These are phyloP conservation scores for Parambassis ranga DNA, from an alignment of 2,797 vertebrate genomes.

Conservation along the genomic window DNA sequence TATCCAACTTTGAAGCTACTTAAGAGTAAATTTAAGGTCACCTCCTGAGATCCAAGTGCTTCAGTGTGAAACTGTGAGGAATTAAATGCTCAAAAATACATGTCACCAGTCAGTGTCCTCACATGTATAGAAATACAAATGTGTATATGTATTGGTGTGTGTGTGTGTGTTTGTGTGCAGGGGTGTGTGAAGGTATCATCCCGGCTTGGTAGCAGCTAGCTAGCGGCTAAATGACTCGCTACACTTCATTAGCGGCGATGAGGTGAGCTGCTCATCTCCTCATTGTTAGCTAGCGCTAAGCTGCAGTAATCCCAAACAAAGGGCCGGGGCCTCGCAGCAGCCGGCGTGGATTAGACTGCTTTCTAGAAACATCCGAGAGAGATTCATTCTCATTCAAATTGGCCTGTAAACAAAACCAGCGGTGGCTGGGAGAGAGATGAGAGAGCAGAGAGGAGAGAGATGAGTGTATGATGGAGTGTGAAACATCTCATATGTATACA, in stretches of 20 bases:
- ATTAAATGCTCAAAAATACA: slow-evolving; percentile 15
- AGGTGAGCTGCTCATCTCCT: slow-evolving; percentile 97
- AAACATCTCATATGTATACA: slow-evolving; percentile 47
- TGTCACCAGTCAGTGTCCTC: slow-evolving; percentile 15
- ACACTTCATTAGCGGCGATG: slow-evolving; percentile 99
- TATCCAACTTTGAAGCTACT: slow-evolving; percentile 21
- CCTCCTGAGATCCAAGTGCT: neutral
- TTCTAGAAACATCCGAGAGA: slow-evolving; percentile 77
- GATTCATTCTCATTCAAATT: slow-evolving; percentile 99
- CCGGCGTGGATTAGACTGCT: slow-evolving; percentile 70
- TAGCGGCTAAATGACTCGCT: slow-evolving; percentile 93
- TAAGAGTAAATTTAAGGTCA: slow-evolving; percentile 9
- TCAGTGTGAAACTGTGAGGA: slow-evolving; percentile 5
- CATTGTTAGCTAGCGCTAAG: slow-evolving; percentile 97
- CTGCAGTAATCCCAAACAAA: slow-evolving; percentile 99
- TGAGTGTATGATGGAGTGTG: slow-evolving; percentile 50
- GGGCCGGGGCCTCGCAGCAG: slow-evolving; percentile 86
- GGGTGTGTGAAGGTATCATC: slow-evolving; percentile 68
- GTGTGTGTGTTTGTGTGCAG: slow-evolving; percentile 34
- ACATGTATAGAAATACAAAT: slow-evolving; percentile 1
- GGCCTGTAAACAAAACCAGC: slow-evolving; percentile 97
- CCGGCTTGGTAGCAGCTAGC: slow-evolving; percentile 77
- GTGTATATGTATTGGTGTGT: slow-evolving; percentile 8
- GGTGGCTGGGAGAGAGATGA: slow-evolving; percentile 57
- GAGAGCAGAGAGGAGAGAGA: slow-evolving; percentile 55